Evolutionary conservation across 2,888 invertebrate species (phyloP), one percentile per base, ranked within the genome.

Genomic region (Salticus scenicus): DNA sequence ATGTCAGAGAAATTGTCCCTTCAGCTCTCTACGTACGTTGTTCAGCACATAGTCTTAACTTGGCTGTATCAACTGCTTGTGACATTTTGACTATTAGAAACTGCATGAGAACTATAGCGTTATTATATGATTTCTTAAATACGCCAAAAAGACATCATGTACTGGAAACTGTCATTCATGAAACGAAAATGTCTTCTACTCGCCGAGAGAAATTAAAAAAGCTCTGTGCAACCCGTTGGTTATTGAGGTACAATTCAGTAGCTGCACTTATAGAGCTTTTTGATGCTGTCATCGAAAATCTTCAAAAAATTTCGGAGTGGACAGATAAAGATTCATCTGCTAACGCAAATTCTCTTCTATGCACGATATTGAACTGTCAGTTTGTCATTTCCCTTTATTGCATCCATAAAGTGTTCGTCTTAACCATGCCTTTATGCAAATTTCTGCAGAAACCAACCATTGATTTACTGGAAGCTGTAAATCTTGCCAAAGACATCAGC

Each of bases 21-120:
- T 51, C 51, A 51, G 17, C 51, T 8, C n/a, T n/a, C n/a, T 66
- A 66, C 24, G 27, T 66, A 30, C 66, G 24, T 17, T 20, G 66
- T 17, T 66, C 28, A 12, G 66, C 30, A 7, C 66, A 66, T 66
- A 33, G 31, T 10, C 37, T 67, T n/a, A 67, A 67, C 31, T 37
- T 31, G 31, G 67, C 67, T 20, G 67, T 67, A 33, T 67, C 67
- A 37, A 67, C 14, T 67, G 67, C 33, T n/a, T 67, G 67, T 7
- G 37, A 67, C 10, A 67, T 67, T 31, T 14, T 17, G 4, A n/a
- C 17, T 31, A 67, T 67, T 20, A 64, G 64, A 64, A 64, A 64
- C 24, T 64, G 64, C 24, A 10, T 64, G 17, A 24, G 28, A 17
- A 67, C 67, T 31, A 67, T 31, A n/a, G 17, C 30, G 31, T 31